Evolutionary conservation across 1,140 invertebrate species (phyloP).

Genomic region (Bombus waltoni): DNA sequence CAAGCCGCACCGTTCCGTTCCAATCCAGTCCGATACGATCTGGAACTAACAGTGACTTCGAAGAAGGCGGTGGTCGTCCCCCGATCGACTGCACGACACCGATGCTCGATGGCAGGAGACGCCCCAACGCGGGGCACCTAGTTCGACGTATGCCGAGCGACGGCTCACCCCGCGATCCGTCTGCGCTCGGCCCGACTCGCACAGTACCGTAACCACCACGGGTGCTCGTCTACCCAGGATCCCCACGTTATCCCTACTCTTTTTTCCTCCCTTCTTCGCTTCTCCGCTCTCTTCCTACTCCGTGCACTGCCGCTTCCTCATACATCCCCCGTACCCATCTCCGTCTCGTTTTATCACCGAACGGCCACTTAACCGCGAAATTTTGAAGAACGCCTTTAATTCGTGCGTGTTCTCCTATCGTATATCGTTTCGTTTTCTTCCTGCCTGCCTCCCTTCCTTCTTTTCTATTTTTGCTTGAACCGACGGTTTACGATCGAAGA

Average conservation of each 20-base stretch:
- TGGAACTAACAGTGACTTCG: constrained; percentile 35
- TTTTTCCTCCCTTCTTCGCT: no score
- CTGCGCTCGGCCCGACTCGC: constrained; percentile 75
- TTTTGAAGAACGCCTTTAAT: constrained; percentile 25
- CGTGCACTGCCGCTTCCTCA: neutral
- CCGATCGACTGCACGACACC: constrained; percentile 70
- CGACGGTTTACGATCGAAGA: neutral
- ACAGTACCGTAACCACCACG: constrained; percentile 75
- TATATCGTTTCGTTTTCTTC: neutral
- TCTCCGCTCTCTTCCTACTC: neutral
- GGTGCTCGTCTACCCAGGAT: constrained; percentile 25
- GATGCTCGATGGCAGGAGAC: constrained; percentile 77
- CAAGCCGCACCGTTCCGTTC: constrained; percentile 15
- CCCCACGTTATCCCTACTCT: constrained; percentile 23
- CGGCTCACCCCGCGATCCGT: constrained; percentile 74
- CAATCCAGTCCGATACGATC: neutral
- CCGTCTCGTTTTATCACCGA: neutral
- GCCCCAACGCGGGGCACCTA: constrained; percentile 78
- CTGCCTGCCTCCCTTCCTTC: no score
- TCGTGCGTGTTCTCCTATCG: neutral
- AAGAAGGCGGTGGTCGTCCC: constrained; percentile 73
- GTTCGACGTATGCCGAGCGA: constrained; percentile 78
- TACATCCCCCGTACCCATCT: neutral
- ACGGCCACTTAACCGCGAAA: constrained; percentile 41
- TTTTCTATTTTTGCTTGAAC: no score